Evolutionary conservation across 1,140 invertebrate species (phyloP), one percentile per base, ranked within the genome.

Genomic region (Glomeris maerens): DNA sequence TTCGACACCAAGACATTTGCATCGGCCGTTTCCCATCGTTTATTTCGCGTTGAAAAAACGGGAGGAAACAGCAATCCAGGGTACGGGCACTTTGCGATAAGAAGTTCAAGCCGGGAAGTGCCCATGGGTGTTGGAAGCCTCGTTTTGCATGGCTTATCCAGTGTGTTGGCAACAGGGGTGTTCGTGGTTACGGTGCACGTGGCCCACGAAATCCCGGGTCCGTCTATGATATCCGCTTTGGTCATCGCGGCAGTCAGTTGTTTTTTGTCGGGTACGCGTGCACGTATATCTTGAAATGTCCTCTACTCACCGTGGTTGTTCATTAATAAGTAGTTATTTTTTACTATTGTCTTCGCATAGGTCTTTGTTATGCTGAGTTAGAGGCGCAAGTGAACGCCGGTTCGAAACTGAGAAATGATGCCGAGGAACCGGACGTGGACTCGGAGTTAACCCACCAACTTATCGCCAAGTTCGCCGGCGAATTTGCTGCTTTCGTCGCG

Each of bases 211-310:
- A 58, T 61, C 7, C 64, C 69, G 3, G 69, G 69, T 2, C 69
- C 69, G 2, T 59, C 64, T 1, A 60, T 63, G 2, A 59, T 70
- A 1, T 46, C 70, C 17, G 69, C 67, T 3, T 63, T 69, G 26
- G 52, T 68, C 3, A 52, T 70, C 7, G 67, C 67, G 5, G 67
- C 64, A 2, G 53, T 70, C 0, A 61, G 66, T 3, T 60, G 65
- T 5, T 53, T 71, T 3, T 57, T 69, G 21, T 60, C 67, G 21
- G 46, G 46, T 47, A 31, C 29, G 27, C 5, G 22, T 4, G 14
- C 4, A 25, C 25, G 44, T 42, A 4, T 5, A 5, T 5, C 10
- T 42, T 42, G 20, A 42, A 36, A 36, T 36, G 17, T 17, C 10
- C 17, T 10, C 17, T 10, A 36, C 17, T 36, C 10, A 10, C 10